Conservation (phyloP, 2,113 vertebrate species). For the Physeter macrocephalus region DNA sequence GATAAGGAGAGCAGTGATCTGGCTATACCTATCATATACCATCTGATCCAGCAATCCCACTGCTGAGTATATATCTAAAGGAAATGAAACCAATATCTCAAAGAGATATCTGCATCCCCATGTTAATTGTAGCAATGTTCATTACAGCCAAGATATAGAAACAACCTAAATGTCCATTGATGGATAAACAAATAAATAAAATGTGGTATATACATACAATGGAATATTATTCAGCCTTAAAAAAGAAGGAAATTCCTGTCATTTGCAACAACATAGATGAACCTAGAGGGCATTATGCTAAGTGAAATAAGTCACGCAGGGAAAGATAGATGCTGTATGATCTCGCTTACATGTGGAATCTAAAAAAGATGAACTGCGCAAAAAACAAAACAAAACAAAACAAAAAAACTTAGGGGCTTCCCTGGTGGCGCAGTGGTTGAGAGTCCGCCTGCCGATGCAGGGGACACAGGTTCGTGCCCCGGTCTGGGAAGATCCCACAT, state of each 20-base stretch:
- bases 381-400: too few relatives aligned
- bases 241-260: not conserved
- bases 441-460: too few relatives aligned
- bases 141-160: not conserved
- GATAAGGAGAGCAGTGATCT: not conserved
- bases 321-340: not conserved
- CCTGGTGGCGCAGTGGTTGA: too few relatives aligned
- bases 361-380: not conserved
- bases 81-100: not conserved
- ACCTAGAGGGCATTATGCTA: not conserved
- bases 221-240: not conserved
- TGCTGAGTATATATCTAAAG: not conserved
- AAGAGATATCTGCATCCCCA: not conserved
- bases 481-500: too few relatives aligned
- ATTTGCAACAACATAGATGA: not conserved
- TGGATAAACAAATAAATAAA: not conserved
- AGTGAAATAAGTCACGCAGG: not conserved
- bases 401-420: too few relatives aligned
- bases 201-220: not conserved
- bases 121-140: not conserved
- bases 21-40: not conserved
- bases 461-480: too few relatives aligned
- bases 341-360: not conserved
- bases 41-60: not conserved
- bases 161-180: not conserved